Evolutionary conservation across 2,888 invertebrate genomes (phyloP), one percentile per base, ranked within the genome.

Genomic region (Nephrocerus scutellatus): DNA sequence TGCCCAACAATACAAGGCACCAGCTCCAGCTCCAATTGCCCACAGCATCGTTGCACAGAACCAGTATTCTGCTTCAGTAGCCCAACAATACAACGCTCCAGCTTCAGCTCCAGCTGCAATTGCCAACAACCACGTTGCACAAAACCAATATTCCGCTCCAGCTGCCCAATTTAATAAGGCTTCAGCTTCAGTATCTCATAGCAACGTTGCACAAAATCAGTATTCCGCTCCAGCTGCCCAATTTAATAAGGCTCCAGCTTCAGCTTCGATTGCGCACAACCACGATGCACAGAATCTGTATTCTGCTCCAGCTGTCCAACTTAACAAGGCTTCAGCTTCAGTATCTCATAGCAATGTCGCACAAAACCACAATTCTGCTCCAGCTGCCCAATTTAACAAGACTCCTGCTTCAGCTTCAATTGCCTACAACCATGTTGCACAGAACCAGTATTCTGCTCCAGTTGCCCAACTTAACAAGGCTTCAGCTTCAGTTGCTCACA

Each of bases 381-480:
- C 31, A 3, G 31, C 21, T 2, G 31, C 13, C 5, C 12, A 10
- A 26, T 14, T 32, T 30, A 18, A 31, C 21, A 9, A 31, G 10
- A 13, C 31, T 19, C 31, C 31, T 14, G 30, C 5, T 5, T 24
- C 33, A 33, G 33, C n/a, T 25, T 5, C 26, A 25, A 6, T 36
- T 15, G 10, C 41, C 42, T 15, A 39, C 48, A 30, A 16, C 35
- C 32, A 25, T 24, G 19, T n/a, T 16, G 21, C 25, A 41, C 47
- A 42, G 3, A 40, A 44, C 18, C 41, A 36, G 15, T 43, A 43
- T 26, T 26, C 36, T 30, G 39, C 44, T 6, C 47, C 47, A 16
- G 5, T 18, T 25, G 25, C 9, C 41, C 41, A 25, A 35, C 34
- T n/a, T n/a, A n/a, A n/a, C n/a, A n/a, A 29, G 9, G 5, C 21